phyloP scores from a whole-genome alignment of 2,888 invertebrate genomes.

The Pediacus dermestoides region DNA sequence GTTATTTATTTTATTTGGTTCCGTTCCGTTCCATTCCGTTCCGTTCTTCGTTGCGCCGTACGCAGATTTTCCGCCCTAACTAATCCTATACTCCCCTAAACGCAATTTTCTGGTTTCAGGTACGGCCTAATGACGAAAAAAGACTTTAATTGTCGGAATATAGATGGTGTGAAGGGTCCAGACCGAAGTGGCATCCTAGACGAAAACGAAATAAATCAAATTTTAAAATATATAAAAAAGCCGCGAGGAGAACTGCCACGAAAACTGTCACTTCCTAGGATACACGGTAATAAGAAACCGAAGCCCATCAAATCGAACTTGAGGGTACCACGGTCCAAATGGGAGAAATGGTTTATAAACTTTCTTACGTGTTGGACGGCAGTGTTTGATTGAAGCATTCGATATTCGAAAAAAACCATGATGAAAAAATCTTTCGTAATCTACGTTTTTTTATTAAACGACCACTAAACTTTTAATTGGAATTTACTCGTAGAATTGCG shows the following conservation, averaged over 20 bases:
- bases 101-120: slow-evolving; percentile 46
- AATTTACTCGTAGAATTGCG: no score
- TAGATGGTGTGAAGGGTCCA: slow-evolving; percentile 45
- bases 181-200: slow-evolving; percentile 55
- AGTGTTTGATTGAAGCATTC: slow-evolving; percentile 45
- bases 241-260: slow-evolving; percentile 39
- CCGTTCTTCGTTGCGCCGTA: no score
- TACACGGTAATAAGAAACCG: no score
- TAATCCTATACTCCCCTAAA: not conserved
- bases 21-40: no score
- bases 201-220: slow-evolving; percentile 51
- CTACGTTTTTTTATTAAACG: no score
- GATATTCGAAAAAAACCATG: no score
- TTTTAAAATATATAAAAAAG: slow-evolving; percentile 42
- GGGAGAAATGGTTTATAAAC: slow-evolving; percentile 43
- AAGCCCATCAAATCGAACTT: no score
- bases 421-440: no score
- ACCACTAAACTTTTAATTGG: no score
- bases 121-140: slow-evolving; percentile 64
- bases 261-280: slow-evolving; percentile 38
- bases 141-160: slow-evolving; percentile 53
- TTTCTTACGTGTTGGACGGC: slow-evolving; percentile 46
- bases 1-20: no score
- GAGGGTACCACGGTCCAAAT: no score
- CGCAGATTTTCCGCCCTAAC: not conserved